Conservation (phyloP, 2,113 vertebrate genomes). For the Miniopterus natalensis region DNA sequence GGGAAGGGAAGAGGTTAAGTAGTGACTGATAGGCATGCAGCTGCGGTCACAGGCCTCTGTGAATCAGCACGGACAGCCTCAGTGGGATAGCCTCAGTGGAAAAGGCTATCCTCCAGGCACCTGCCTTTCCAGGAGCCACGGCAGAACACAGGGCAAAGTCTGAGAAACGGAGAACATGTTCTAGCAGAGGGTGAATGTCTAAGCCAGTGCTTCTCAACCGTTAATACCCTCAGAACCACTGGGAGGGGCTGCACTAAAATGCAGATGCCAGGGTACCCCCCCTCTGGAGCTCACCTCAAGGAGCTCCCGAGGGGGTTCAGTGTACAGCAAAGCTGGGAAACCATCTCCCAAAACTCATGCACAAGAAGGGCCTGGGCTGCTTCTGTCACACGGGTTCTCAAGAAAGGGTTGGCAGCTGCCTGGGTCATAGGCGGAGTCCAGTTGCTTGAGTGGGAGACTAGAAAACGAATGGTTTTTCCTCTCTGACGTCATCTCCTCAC, state of each 20-base stretch:
- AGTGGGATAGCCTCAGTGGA: not conserved
- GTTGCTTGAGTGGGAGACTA: not conserved
- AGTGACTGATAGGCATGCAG: accelerated
- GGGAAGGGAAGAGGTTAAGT: not conserved
- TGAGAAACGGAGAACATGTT: not conserved
- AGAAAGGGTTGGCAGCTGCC: not conserved
- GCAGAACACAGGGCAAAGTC: not conserved
- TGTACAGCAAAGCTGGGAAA: not conserved
- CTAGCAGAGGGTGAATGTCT: constrained; percentile 33
- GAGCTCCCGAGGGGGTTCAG: not conserved
- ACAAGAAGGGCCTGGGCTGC: not conserved
- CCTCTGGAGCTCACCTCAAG: not conserved
- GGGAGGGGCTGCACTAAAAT: not conserved
- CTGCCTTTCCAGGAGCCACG: not conserved
- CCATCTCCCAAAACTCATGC: not conserved
- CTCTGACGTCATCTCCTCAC: not conserved
- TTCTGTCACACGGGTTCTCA: not conserved
- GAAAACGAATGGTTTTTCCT: not conserved
- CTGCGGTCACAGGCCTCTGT: not conserved
- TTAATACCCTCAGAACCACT: not conserved
- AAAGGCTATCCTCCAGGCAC: not conserved
- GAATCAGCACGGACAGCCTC: not conserved
- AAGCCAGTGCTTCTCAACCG: constrained; percentile 12
- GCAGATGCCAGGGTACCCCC: not conserved
- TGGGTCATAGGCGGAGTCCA: not conserved